These are phyloP conservation scores for Cantharis flavilabris DNA, from an alignment of 2,888 invertebrate genomes.

Conservation along the genomic window DNA sequence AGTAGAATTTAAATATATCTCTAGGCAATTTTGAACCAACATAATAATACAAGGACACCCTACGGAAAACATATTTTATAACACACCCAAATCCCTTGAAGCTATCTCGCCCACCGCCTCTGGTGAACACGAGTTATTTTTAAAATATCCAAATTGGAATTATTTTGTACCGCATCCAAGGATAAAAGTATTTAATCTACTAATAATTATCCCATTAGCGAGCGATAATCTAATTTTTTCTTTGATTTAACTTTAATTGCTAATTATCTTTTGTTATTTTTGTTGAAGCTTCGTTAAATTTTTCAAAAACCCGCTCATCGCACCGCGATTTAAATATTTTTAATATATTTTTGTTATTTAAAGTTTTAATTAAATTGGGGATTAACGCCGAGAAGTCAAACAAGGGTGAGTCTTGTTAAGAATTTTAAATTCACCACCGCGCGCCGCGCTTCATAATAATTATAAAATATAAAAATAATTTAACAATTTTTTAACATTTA, in stretches of 20 bases:
- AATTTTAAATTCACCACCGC: neutral
- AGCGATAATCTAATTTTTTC: neutral
- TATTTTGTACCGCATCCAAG: conserved; percentile 24
- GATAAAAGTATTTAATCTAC: conserved; percentile 8
- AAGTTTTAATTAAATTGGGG: neutral
- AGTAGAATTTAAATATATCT: conserved; percentile 50
- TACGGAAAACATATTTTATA: conserved; percentile 53
- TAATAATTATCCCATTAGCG: neutral
- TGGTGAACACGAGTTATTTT: conserved; percentile 51
- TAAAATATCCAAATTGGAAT: conserved; percentile 49
- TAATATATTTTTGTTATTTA: neutral
- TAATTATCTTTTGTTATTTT: neutral
- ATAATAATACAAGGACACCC: conserved; percentile 50
- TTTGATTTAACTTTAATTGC: neutral
- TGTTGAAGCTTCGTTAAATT: neutral
- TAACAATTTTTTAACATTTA: neutral
- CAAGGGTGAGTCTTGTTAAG: neutral
- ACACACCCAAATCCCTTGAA: conserved; percentile 47
- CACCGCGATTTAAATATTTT: neutral
- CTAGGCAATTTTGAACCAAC: conserved; percentile 45
- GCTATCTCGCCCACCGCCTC: conserved; percentile 51
- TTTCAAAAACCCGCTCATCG: neutral
- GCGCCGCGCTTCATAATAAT: neutral
- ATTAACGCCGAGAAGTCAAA: neutral
- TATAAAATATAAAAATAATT: neutral